A percentile compares a stretch with the other conserved stretches of the same genome.
Conservation (phyloP, 2,888 invertebrate species). For the Argyra leucocephala region DNA sequence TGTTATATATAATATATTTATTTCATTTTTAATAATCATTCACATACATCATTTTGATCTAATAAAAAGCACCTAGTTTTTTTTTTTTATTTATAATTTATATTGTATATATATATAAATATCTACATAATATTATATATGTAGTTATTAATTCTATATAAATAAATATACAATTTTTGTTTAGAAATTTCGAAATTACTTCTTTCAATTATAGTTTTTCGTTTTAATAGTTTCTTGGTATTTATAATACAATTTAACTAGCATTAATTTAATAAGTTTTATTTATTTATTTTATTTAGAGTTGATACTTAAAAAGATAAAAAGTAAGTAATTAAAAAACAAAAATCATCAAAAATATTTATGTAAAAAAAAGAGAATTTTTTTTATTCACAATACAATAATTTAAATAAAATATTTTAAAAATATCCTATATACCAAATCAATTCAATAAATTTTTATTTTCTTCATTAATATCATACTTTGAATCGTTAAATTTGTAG, state of each 20-base stretch:
- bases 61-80: conserved; percentile 7
- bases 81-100: conserved; percentile 1
- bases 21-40: neutral
- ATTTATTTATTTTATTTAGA: too few relatives aligned
- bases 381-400: too few relatives aligned
- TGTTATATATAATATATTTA: neutral
- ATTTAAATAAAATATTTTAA: too few relatives aligned
- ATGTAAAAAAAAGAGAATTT: too few relatives aligned
- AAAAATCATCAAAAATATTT: too few relatives aligned
- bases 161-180: neutral
- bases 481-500: too few relatives aligned
- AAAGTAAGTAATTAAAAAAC: too few relatives aligned
- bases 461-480: too few relatives aligned
- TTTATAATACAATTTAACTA: conserved; percentile 7
- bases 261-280: neutral
- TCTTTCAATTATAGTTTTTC: too few relatives aligned
- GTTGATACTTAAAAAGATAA: too few relatives aligned
- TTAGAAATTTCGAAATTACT: neutral
- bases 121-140: neutral
- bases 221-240: neutral
- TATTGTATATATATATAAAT: neutral
- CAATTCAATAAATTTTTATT: too few relatives aligned
- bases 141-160: neutral
- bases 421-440: too few relatives aligned
- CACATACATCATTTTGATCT: neutral